Conservation (phyloP, 2,888 invertebrate species). For the Heliconius cydno region DNA sequence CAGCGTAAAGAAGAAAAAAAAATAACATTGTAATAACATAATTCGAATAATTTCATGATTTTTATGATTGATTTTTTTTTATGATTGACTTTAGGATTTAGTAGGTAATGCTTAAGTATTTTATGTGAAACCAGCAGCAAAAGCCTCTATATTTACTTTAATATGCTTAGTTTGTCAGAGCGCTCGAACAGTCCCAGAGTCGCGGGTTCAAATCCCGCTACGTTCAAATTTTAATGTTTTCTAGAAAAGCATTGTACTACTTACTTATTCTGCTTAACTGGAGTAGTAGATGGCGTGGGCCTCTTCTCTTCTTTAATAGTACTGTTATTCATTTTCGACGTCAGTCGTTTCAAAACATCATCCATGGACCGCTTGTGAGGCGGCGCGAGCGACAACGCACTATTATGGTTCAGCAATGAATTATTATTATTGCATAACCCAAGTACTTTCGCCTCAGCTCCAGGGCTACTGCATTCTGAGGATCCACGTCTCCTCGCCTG, state of each 20-base stretch:
- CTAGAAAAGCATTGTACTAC: slow-evolving; percentile 49
- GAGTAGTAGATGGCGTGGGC: slow-evolving; percentile 87
- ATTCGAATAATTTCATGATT: too few relatives aligned
- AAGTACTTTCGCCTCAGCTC: slow-evolving; percentile 86
- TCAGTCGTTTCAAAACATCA: slow-evolving; percentile 93
- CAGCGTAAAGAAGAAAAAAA: too few relatives aligned
- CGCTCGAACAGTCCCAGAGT: too few relatives aligned
- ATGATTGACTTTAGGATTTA: too few relatives aligned
- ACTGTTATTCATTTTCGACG: slow-evolving; percentile 92
- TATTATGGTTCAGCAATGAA: slow-evolving; percentile 85
- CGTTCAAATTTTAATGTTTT: too few relatives aligned
- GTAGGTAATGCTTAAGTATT: too few relatives aligned
- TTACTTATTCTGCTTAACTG: slow-evolving; percentile 83
- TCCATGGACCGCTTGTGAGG: slow-evolving; percentile 93
- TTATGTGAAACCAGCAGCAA: background rate
- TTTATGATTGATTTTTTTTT: too few relatives aligned
- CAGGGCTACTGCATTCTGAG: slow-evolving; percentile 89
- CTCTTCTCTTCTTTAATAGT: slow-evolving; percentile 88
- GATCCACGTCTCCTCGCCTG: slow-evolving; percentile 81
- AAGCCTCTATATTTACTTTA: background rate
- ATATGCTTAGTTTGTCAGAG: too few relatives aligned
- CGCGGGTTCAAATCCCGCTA: too few relatives aligned
- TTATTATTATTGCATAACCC: slow-evolving; percentile 86
- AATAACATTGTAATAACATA: too few relatives aligned
- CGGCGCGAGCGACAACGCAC: slow-evolving; percentile 75